Percentiles rank a stretch among this genome's conserved stretches.
Evolutionary conservation across 2,888 invertebrate genomes (phyloP).

Genomic region (Lottia gigantea): DNA sequence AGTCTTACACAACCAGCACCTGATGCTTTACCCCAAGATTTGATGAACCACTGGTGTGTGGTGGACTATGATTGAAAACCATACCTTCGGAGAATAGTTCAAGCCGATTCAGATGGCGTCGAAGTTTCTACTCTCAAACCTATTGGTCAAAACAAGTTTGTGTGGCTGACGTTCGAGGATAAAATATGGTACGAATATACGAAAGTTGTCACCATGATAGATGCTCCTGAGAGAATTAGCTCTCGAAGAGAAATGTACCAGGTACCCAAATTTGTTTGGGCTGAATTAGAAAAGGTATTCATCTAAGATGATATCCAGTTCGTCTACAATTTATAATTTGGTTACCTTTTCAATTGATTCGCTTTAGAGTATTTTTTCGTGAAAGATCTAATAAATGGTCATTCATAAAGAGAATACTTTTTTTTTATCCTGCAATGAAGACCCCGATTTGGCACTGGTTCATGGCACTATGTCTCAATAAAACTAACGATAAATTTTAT

Average conservation of each 20-base stretch:
- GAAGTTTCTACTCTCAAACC: background rate
- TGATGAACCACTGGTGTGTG: background rate
- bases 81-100: background rate
- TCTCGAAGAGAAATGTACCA: background rate
- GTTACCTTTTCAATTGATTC: no score
- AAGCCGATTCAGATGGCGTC: background rate
- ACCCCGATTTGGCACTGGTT: no score
- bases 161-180: background rate
- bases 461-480: no score
- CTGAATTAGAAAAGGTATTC: background rate
- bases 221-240: background rate
- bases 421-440: no score
- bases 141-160: background rate
- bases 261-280: background rate
- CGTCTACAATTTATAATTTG: background rate
- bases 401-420: no score
- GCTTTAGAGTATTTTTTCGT: no score
- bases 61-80: background rate
- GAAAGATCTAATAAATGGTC: no score
- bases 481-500: no score
- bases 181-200: background rate
- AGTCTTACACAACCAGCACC: no score
- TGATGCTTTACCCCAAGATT: background rate
- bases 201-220: background rate
- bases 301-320: no score